Base-by-base conservation (phyloP, 2,888 invertebrate genomes). In the Stramonita haemastoma region DNA sequence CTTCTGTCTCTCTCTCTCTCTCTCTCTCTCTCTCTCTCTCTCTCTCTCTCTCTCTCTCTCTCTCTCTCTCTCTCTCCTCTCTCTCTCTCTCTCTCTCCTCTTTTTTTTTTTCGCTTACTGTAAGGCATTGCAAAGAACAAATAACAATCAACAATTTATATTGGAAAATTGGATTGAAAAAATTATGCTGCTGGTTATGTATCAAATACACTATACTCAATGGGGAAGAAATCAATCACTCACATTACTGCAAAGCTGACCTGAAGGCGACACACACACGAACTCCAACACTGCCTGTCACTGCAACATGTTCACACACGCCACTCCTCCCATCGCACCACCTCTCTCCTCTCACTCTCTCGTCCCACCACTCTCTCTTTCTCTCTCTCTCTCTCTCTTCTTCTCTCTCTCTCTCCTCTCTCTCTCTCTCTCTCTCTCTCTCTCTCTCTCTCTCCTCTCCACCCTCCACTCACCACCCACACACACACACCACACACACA, bases 1-100 rank as follows among this genome's bases (percentile, higher is more conserved):
- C 70, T 70, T 22, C 22, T 22, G 11, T 22, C 22, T 22, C 26
- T 26, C 22, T 5, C 70, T 17, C 70, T 17, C 70, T 11, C 70
- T 70, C 70, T 11, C 70, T 70, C 70, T 70, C 70, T 70, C 70
- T 70, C 70, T 70, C 70, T 70, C 70, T 70, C 70, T 70, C 70
- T 70, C 70, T 70, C 70, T 70, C 22, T 5, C 22, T 70, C 70
- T 5, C 70, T 17, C 70, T 17, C 70, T 5, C 70, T 26, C 70
- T 26, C 70, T 26, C 70, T 70, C 70, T 70, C 22, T 70, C 70
- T 70, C 70, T 70, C 70, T 70, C 15, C 60, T 60, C 19, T 19
- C 60, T 19, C 60, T 60, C 60, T 60, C 60, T 60, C 60, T 60
- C 60, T 60, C 60, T 60, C 19, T 60, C 60, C 13, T 60, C 19